Conservation (phyloP, 2,888 invertebrate genomes). For the Polyommatus iphigenia region DNA sequence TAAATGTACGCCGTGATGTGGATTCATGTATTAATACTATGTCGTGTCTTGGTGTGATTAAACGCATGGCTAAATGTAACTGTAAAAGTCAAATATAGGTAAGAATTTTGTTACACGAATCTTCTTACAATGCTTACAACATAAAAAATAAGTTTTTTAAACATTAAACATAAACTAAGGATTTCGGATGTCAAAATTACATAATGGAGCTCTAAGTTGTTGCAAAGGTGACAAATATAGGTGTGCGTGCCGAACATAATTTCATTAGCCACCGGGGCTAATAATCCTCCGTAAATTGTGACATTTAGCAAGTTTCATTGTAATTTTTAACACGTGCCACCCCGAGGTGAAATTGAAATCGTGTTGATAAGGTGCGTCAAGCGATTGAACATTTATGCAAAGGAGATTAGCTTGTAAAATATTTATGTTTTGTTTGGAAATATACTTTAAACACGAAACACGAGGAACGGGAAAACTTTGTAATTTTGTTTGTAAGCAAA, state of each 20-base stretch:
- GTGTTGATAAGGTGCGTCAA: conserved; percentile 60
- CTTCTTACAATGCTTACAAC: background rate
- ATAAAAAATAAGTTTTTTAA: background rate
- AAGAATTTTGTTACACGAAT: background rate
- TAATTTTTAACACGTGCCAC: conserved; percentile 58
- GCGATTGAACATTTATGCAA: conserved; percentile 35
- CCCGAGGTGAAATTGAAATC: conserved; percentile 63
- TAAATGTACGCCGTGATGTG: no score
- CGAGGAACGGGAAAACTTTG: background rate
- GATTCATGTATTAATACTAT: no score
- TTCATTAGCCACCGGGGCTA: conserved; percentile 52
- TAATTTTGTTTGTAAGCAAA: conserved; percentile 13
- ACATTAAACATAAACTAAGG: background rate
- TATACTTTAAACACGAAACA: conserved; percentile 27
- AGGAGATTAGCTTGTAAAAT: conserved; percentile 31
- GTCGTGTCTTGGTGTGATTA: no score
- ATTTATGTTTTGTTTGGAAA: conserved; percentile 26
- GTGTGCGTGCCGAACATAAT: conserved; percentile 65
- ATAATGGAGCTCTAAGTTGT: background rate
- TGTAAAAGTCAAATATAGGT: background rate
- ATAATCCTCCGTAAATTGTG: conserved; percentile 62
- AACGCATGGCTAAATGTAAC: no score
- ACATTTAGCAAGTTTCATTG: conserved; percentile 58
- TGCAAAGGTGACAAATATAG: conserved; percentile 20
- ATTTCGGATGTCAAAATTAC: background rate